Conservation (phyloP, 2,797 vertebrate genomes). For the Tragopan temminckii region DNA sequence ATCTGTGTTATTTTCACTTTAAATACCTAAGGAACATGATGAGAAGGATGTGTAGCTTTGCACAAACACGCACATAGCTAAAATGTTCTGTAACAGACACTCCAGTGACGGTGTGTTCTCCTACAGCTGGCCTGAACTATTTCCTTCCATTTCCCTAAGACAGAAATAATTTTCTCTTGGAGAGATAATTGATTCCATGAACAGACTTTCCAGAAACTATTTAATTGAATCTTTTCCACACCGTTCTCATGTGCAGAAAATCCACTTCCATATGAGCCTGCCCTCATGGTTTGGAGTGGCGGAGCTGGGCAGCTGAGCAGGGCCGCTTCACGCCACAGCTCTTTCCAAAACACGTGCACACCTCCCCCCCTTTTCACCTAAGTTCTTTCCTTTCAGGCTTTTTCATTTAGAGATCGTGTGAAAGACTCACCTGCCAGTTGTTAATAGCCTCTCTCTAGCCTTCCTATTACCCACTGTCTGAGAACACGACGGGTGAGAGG, state of each 20-base stretch:
- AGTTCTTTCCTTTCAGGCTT: not conserved
- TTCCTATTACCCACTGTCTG: too few species aligned
- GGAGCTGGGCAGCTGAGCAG: not conserved
- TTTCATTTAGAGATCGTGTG: accelerated
- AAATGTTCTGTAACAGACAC: not conserved
- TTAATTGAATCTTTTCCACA: not conserved
- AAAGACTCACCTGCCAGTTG: not conserved
- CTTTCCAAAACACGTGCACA: not conserved
- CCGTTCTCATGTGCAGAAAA: not conserved
- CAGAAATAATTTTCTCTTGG: not conserved
- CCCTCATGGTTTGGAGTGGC: not conserved
- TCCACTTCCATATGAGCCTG: accelerated
- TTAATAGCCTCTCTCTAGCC: not conserved
- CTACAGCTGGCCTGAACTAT: not conserved
- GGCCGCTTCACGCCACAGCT: not conserved
- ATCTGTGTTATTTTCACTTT: not conserved
- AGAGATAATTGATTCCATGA: slow-evolving; percentile 11
- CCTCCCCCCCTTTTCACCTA: not conserved
- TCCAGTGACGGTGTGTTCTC: not conserved
- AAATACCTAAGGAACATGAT: not conserved
- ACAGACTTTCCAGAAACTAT: not conserved
- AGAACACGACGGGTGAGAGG: not conserved
- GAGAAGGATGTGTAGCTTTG: not conserved
- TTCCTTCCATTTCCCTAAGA: not conserved
- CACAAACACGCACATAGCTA: not conserved